A percentile compares a stretch with the other conserved stretches of the same genome.
Evolutionary conservation across 2,888 invertebrate genomes (phyloP).

Genomic region (Leptopilina syphax): DNA sequence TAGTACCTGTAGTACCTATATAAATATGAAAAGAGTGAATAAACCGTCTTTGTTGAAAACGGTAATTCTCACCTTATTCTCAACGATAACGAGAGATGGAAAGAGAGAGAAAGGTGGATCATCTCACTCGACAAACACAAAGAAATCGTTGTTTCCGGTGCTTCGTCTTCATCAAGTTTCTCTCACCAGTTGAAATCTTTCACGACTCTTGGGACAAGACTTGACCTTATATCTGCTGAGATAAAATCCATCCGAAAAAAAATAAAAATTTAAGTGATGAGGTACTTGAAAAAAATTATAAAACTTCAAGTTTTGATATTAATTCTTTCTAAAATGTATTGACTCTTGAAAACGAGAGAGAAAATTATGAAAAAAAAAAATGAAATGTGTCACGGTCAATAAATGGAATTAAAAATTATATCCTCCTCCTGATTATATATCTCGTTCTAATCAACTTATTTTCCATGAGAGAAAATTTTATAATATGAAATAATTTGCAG

Average conservation of each 20-base stretch:
- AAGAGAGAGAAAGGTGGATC: constrained; percentile 43
- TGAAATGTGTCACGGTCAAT: not conserved
- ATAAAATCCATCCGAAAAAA: constrained; percentile 8
- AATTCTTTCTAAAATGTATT: not conserved
- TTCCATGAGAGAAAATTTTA: no score
- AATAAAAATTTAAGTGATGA: constrained; percentile 1
- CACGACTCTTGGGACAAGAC: constrained; percentile 12
- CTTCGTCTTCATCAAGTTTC: constrained; percentile 41
- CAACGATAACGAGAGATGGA: no score
- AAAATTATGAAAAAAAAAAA: not conserved
- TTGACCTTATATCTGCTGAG: constrained; percentile 26
- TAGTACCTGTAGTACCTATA: constrained; percentile 44
- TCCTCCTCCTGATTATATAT: not conserved
- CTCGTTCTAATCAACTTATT: no score
- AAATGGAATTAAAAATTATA: not conserved
- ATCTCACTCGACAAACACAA: constrained; percentile 48
- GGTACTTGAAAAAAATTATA: constrained; percentile 1
- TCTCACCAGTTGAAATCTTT: constrained; percentile 41
- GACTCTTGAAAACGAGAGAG: not conserved
- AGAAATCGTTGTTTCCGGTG: constrained; percentile 56
- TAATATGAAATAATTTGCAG: not conserved
- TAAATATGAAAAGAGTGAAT: constrained; percentile 38
- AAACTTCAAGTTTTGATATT: not conserved
- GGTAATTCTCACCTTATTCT: constrained; percentile 48
- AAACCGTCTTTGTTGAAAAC: constrained; percentile 46